Evolutionary conservation across 2,113 vertebrate genomes (phyloP).

Genomic region (Tympanuchus pallidicinctus): DNA sequence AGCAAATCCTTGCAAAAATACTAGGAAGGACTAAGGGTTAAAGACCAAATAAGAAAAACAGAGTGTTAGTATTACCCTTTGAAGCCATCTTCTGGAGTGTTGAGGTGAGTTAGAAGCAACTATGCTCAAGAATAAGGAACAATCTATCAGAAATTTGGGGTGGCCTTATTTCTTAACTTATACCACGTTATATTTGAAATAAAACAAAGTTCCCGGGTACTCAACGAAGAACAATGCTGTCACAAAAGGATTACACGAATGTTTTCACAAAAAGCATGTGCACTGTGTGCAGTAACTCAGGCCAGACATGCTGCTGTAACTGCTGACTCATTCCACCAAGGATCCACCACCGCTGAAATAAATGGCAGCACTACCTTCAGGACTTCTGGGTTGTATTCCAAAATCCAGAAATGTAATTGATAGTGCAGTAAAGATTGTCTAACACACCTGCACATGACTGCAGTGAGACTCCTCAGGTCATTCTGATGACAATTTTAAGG

Average conservation of each 20-base stretch:
- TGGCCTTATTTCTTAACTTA: background rate
- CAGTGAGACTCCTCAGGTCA: background rate
- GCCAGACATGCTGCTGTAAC: background rate
- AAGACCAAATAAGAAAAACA: background rate
- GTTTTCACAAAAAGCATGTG: background rate
- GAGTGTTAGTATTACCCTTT: background rate
- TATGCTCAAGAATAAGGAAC: rapidly evolving
- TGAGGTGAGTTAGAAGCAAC: background rate
- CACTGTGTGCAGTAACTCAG: background rate
- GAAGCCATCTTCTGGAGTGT: background rate
- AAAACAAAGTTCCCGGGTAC: background rate
- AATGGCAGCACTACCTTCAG: background rate
- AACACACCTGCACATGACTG: background rate
- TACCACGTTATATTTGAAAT: background rate
- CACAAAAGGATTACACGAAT: background rate
- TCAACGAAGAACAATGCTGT: background rate
- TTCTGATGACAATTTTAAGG: background rate
- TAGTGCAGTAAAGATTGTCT: background rate
- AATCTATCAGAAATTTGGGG: background rate
- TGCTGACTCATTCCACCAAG: background rate
- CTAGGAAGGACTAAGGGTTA: background rate
- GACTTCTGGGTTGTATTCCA: background rate
- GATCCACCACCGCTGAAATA: background rate
- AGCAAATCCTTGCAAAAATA: background rate
- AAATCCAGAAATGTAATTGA: background rate